Base-by-base conservation (phyloP, 2,888 invertebrate genomes). In the Lysandra bellargus region DNA sequence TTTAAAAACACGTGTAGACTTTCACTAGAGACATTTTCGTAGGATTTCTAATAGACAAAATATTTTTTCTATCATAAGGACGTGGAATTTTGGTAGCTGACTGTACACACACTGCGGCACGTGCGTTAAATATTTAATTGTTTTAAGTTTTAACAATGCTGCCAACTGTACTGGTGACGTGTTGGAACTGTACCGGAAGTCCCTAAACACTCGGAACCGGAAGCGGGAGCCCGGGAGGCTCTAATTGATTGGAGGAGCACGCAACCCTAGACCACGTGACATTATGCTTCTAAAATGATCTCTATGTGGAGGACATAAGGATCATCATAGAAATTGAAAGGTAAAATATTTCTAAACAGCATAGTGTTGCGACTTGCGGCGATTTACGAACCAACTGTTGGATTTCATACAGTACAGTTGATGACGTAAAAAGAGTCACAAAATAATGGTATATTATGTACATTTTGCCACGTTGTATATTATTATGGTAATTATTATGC, bases 151-250 rank as follows among this genome's bases (percentile, higher is more conserved):
- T 4, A 23, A 49, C 53, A 57, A 80, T 69, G n/a, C 57, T 79
- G 69, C 73, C 78, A 60, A 79, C 73, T 75, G 79, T 80, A 81
- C 80, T 81, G 84, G 84, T 87, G 88, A 88, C 85, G 86, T 86
- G 85, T 88, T 83, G 83, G 83, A 84, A 85, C 84, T 81, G 81
- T 83, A 83, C 88, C 85, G 93, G 93, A 94, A 90, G 92, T 90
- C 86, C 88, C 90, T 93, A 92, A 92, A 92, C 92, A 91, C 88
- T 92, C 91, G 92, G 91, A 91, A 91, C 86, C 92, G 93, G 93
- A 92, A 92, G 90, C 89, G 88, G 88, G 88, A 90, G 69, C 33
- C 64, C 30, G 69, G 88, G 88, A 90, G 89, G 88, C 87, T 85
- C 87, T 94, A 94, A 94, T 94, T 94, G 93, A 94, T 93, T 93